Base-by-base conservation (phyloP, 64 coral and sea anemone species). In the Acropora yongei region DNA sequence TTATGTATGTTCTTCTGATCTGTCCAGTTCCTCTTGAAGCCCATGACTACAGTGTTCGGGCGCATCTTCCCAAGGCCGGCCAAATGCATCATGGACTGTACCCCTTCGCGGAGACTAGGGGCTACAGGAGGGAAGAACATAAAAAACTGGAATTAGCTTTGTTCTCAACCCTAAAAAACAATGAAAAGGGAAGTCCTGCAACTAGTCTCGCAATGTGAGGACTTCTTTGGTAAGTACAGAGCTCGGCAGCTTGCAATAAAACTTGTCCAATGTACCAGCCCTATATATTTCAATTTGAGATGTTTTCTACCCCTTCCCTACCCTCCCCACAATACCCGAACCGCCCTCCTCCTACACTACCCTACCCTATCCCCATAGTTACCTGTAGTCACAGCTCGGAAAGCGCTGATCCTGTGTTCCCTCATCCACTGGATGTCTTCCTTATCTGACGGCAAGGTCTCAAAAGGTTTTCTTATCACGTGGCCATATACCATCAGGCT, bases 11-110 rank as follows among this genome's bases (percentile, higher is more conserved):
- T 46, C 4, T 11, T 49, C 19, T 49, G 68, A 12, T 42, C 83
- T 48, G 87, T 80, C 92, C 96, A 98, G 80, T 98, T 84, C 20
- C 72, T 91, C 58, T 95, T 98, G 53, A 89, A 98, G 41, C 93
- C 96, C 12, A 98, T 78, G 3, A 98, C 89, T 6, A 98, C 84
- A 3, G 96, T 98, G 89, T 98, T 98, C 63, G 96, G 96, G 39
- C 63, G 94, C 53, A 98, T 86, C 61, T 89, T 98, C 14, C 96
- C 96, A 68, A 98, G 86, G 48, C 96, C 96, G 4, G 88, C 80
- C 0, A 94, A 78, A 78, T 94, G 47, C 47, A 98, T 86, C 92
- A 98, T 91, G 30, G 88, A 84, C 61, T 95, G 89, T 13, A 92
- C 96, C 45, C 96, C 96, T 41, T 85, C 14, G 9, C 96, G 93